Base-by-base conservation (phyloP, 2,888 invertebrate genomes). In the Macrosoma leucophasiata region DNA sequence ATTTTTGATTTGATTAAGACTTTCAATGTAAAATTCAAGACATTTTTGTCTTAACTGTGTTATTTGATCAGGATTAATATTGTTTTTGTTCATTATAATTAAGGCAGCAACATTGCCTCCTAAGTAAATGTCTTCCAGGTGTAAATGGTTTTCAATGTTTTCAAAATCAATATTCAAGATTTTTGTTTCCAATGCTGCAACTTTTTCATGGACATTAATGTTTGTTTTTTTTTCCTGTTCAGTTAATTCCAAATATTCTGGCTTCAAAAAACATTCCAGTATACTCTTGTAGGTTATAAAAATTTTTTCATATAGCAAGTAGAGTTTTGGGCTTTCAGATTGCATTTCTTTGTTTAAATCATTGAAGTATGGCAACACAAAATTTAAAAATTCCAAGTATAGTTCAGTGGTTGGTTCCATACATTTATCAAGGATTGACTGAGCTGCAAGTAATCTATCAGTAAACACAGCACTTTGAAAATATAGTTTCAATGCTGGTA, bases 271-370 rank as follows among this genome's bases (percentile, higher is more conserved):
- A 17, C 36, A 36, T 22, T 40, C 40, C 36, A 40, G 24, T 3
- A 36, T 26, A 10, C 19, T 40, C 18, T 19, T 41, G 36, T 36
- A 33, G 3, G 40, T 17, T 13, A 11, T 28, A 13, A 34, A 21
- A 21, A 31, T 20, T 27, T 27, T 17, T 20, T 41, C 36, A 25
- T 36, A 36, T 21, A 41, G 19, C 17, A 36, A 33, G 17, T 38
- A 33, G 9, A 38, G 12, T 35, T 44, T 47, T 13, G 48, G 47
- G 10, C 37, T 37, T 36, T 52, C 46, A n/a, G 48, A 36, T 39
- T 50, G 49, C 46, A 46, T 48, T 46, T 42, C 39, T 41, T 46
- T 46, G 12, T 46, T 49, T 6, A 48, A 13, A 24, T 50, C 40
- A 25, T 44, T 25, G 25, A 52, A 50, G 23, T 34, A 40, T 7